A percentile compares a stretch with the other conserved stretches of the same genome.
Evolutionary conservation across 2,113 vertebrate species (phyloP).

Genomic region (Cyanoliseus patagonus): DNA sequence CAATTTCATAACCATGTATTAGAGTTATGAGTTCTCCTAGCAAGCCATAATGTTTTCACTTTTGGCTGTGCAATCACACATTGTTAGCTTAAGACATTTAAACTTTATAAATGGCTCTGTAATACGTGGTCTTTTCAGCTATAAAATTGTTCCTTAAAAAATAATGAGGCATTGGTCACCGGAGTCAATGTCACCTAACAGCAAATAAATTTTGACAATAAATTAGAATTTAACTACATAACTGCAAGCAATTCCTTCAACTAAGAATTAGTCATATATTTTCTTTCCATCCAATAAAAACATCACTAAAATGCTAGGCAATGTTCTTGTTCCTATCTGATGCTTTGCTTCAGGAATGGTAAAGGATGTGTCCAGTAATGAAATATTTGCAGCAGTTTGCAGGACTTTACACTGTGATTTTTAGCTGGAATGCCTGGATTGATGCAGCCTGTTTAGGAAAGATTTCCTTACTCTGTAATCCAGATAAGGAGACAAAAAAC

Average conservation of each 20-base stretch:
- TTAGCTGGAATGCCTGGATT: not conserved
- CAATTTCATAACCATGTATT: constrained; percentile 61
- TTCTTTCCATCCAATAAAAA: constrained; percentile 24
- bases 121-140: constrained; percentile 43
- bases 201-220: constrained; percentile 59
- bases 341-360: not conserved
- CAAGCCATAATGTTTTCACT: constrained; percentile 61
- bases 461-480: not conserved
- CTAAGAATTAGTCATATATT: constrained; percentile 20
- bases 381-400: not conserved
- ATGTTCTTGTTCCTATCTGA: not conserved
- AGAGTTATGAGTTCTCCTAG: constrained; percentile 56
- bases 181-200: constrained; percentile 32
- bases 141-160: constrained; percentile 58
- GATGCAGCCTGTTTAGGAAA: not conserved
- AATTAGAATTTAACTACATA: constrained; percentile 46
- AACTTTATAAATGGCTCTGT: constrained; percentile 54
- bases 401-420: not conserved
- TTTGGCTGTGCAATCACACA: constrained; percentile 62
- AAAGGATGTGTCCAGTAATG: not conserved
- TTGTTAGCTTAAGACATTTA: constrained; percentile 58
- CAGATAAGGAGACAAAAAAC: not conserved
- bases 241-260: not conserved
- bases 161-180: constrained; percentile 37
- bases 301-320: not conserved